Evolutionary conservation across 1,140 invertebrate species (phyloP).

Genomic region (Pseudomyrmex pallidus): DNA sequence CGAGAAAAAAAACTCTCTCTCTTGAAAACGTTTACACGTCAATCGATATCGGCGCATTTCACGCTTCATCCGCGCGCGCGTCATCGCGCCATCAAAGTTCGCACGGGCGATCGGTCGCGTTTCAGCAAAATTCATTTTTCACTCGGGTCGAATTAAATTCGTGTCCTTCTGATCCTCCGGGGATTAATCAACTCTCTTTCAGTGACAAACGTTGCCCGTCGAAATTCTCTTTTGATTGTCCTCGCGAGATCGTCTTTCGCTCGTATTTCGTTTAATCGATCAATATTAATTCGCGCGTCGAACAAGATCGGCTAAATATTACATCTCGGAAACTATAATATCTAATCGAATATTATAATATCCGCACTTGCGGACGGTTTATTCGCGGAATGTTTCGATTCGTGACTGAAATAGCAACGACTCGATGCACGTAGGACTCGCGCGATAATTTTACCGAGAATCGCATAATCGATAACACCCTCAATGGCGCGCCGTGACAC

Average conservation of each 20-base stretch:
- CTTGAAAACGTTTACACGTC: constrained; percentile 8
- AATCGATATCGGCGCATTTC: constrained; percentile 33
- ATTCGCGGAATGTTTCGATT: constrained; percentile 23
- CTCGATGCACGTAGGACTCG: too few species aligned
- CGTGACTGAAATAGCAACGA: neutral
- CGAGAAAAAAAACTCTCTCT: too few species aligned
- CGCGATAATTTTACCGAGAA: constrained; percentile 53
- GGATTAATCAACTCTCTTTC: constrained; percentile 51
- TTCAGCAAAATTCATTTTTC: constrained; percentile 46
- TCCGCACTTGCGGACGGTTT: neutral
- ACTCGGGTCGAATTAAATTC: constrained; percentile 44
- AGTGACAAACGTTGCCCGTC: neutral
- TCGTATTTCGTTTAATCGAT: constrained; percentile 21
- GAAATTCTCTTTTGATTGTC: constrained; percentile 3
- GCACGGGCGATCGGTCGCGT: constrained; percentile 15
- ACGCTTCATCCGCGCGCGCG: neutral
- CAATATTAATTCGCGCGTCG: constrained; percentile 36
- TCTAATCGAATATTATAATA: neutral
- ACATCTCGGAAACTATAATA: neutral
- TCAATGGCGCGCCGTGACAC: neutral
- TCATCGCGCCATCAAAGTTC: constrained; percentile 32
- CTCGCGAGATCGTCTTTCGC: neutral
- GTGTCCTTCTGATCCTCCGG: constrained; percentile 20
- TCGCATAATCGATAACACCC: constrained; percentile 15
- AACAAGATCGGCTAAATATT: constrained; percentile 8